Evolutionary conservation across 2,797 vertebrate genomes (phyloP), one percentile per base, ranked within the genome.

Genomic region (Champsocephalus esox): DNA sequence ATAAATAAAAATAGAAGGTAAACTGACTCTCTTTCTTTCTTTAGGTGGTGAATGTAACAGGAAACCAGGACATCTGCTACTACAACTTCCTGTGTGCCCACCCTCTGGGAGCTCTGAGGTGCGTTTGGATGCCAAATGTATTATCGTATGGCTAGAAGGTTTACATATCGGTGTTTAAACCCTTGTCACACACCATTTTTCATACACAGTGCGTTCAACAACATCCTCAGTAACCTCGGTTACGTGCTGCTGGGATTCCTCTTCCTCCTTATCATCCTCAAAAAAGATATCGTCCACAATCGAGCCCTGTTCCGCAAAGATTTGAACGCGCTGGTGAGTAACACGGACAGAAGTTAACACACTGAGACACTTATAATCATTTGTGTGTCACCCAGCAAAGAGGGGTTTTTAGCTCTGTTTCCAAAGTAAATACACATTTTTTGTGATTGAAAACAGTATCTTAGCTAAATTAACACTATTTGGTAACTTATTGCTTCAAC

Each of bases 11-110:
- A 48, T 21, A 2, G 10, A 41, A 10, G 1, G 24, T 68, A 19
- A 75, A 46, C 9, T 0, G 9, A 5, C 38, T 58, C 34, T 80
- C 12, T 78, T 38, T 38, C 1, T 46, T 32, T 78, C 59, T 19
- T 16, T 88, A 99, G 98, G 98, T 97, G 70, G 97, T 99, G 62
- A 99, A 99, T 0, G 96, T 96, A 54, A 99, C 98, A 0, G 98
- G 98, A 79, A 99, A 99, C 88, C 98, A 99, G 89, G 98, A 99
- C 92, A 98, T 99, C 89, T 99, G 98, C 92, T 99, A 96, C 90
- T 99, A 99, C 88, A 99, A 99, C 94, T 99, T 99, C 86, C 91
- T 99, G 75, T 99, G 98, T 0, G 98, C 98, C 45, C 98, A 99
- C 85, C 98, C 98, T 0, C 93, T 99, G 64, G 98, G 98, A 66